A percentile compares a stretch with the other conserved stretches of the same genome.
phyloP scores from a whole-genome alignment of 2,888 invertebrate genomes.

The Phania funesta region DNA sequence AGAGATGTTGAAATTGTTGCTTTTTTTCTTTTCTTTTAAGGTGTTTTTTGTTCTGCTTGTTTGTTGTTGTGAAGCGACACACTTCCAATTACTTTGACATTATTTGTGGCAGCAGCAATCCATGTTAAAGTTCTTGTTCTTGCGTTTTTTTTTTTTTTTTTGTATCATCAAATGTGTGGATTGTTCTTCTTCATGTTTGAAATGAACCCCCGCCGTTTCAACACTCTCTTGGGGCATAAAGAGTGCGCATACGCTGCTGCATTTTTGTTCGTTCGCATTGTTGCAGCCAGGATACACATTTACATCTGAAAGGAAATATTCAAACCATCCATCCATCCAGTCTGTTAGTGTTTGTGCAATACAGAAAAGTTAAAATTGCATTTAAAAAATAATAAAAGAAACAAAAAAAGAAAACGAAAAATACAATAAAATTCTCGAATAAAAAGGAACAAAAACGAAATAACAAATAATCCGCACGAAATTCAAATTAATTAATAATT shows the following conservation, averaged over 20 bases:
- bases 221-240: conserved; percentile 15
- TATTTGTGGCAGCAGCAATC: conserved; percentile 51
- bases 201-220: conserved; percentile 46
- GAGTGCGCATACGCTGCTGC: conserved; percentile 69
- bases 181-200: conserved; percentile 44
- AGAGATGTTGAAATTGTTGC: conserved; percentile 24
- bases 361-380: conserved; percentile 68
- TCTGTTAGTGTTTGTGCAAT: conserved; percentile 69
- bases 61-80: conserved; percentile 70
- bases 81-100: conserved; percentile 77
- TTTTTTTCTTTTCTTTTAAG: conserved; percentile 10
- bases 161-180: conserved; percentile 70
- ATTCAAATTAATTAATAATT: neutral
- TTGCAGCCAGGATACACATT: conserved; percentile 68
- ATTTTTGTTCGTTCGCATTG: conserved; percentile 52
- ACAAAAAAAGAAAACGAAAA: conserved; percentile 25
- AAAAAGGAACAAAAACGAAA: conserved; percentile 42
- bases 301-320: conserved; percentile 56
- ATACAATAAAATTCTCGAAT: conserved; percentile 59
- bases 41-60: conserved; percentile 26
- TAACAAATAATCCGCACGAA: neutral
- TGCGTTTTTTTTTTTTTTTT: conserved; percentile 58
- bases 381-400: conserved; percentile 45
- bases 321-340: conserved; percentile 61
- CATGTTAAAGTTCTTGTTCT: conserved; percentile 19